Conservation (phyloP, 1,140 invertebrate species). For the Zaprionus inermis region DNA sequence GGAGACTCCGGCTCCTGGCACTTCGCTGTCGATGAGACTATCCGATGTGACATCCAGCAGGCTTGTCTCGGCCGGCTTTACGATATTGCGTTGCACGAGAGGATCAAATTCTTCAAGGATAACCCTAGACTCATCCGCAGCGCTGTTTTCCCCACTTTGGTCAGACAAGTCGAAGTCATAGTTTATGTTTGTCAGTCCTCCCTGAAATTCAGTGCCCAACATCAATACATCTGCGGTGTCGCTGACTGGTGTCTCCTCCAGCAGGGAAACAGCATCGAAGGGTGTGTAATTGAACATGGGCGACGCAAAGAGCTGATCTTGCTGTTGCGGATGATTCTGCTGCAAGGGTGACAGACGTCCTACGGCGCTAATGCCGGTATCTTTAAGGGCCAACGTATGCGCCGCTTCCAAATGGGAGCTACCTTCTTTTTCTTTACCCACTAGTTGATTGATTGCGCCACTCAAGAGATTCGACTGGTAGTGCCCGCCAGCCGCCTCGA, state of each 20-base stretch:
- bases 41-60: conserved; percentile 54
- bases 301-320: conserved; percentile 86
- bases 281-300: conserved; percentile 85
- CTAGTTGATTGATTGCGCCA: conserved; percentile 31
- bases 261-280: conserved; percentile 85
- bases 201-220: conserved; percentile 83
- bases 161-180: conserved; percentile 90
- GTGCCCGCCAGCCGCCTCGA: conserved; percentile 51
- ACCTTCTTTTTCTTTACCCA: conserved; percentile 6
- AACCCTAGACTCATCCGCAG: conserved; percentile 85
- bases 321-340: conserved; percentile 43
- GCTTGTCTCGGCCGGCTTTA: conserved; percentile 18
- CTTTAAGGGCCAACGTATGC: conserved; percentile 57
- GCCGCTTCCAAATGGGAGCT: conserved; percentile 28
- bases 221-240: conserved; percentile 87
- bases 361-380: conserved; percentile 51
- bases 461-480: conserved; percentile 71
- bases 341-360: conserved; percentile 68
- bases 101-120: conserved; percentile 84
- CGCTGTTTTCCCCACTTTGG: conserved; percentile 88
- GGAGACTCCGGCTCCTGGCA: conserved; percentile 85
- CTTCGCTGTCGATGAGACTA: conserved; percentile 85
- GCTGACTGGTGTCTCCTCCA: conserved; percentile 81
- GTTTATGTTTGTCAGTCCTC: conserved; percentile 88
- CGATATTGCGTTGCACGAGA: conserved; percentile 49